Percentiles rank a stretch among this genome's conserved stretches.
These are phyloP conservation scores for Sporophila hypoxantha DNA, from an alignment of 2,113 vertebrate species.

Conservation along the genomic window DNA sequence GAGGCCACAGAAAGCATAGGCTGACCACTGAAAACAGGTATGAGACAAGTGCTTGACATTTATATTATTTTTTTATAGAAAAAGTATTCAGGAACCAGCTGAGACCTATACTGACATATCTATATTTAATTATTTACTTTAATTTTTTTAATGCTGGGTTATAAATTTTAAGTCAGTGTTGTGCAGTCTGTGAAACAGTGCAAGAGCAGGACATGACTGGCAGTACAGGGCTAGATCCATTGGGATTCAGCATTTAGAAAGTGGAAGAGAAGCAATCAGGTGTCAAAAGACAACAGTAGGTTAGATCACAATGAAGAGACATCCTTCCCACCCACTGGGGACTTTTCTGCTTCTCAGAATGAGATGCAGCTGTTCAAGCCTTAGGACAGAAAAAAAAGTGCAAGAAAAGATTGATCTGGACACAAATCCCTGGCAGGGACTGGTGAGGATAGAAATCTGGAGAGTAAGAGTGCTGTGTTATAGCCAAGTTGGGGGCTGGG, in stretches of 20 bases:
- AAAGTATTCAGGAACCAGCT: neutral
- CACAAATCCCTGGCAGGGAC: neutral
- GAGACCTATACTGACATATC: neutral
- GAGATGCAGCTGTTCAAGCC: constrained; percentile 23
- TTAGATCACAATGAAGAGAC: neutral
- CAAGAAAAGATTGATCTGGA: constrained; percentile 7
- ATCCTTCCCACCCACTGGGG: neutral
- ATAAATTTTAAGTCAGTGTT: neutral
- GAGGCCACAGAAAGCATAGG: neutral
- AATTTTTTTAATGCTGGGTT: neutral
- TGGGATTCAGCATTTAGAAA: neutral
- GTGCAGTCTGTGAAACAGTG: neutral
- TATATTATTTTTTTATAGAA: neutral
- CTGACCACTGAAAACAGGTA: neutral
- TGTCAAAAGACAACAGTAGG: constrained; percentile 14
- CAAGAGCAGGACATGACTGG: neutral
- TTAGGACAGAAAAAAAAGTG: neutral
- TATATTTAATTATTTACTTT: neutral
- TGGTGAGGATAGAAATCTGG: constrained; percentile 15
- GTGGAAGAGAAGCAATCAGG: neutral
- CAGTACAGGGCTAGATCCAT: neutral
- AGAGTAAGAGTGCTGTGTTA: neutral
- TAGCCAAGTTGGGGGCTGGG: neutral
- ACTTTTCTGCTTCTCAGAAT: constrained; percentile 2
- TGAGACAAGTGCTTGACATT: neutral